These are phyloP conservation scores for Pentalonia nigronervosa DNA, from an alignment of 1,140 invertebrate genomes.

Conservation along the genomic window DNA sequence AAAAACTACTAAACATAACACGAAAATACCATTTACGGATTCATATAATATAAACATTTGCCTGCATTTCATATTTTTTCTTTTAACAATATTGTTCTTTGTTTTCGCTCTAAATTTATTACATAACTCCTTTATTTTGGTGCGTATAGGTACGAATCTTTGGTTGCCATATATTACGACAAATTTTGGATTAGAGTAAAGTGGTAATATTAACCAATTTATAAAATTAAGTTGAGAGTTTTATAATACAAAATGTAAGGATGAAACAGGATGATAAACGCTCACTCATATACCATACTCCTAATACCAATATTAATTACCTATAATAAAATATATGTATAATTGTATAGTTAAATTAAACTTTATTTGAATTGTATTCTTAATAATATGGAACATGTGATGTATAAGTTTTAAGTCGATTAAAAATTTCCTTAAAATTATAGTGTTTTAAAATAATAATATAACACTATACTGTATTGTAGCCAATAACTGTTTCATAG, in stretches of 20 bases:
- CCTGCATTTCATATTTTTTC: background rate
- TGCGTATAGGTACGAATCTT: background rate
- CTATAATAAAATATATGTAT: background rate
- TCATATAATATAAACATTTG: background rate
- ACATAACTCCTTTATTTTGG: background rate
- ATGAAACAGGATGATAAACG: background rate
- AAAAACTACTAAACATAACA: background rate
- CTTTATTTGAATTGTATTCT: background rate
- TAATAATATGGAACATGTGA: background rate
- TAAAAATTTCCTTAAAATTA: background rate
- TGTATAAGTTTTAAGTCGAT: background rate
- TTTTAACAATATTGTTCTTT: background rate
- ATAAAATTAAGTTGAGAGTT: background rate
- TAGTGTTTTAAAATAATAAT: background rate
- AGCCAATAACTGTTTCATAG: background rate
- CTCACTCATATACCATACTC: background rate
- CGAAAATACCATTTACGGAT: no score
- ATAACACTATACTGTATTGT: background rate
- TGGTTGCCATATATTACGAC: background rate
- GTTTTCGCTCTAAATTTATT: background rate
- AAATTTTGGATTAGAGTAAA: background rate
- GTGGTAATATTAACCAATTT: background rate
- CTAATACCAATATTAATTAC: no score
- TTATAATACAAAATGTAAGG: background rate
- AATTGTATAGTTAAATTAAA: background rate